Conservation (phyloP, 2,797 vertebrate genomes). For the Onychomys leucogaster region DNA sequence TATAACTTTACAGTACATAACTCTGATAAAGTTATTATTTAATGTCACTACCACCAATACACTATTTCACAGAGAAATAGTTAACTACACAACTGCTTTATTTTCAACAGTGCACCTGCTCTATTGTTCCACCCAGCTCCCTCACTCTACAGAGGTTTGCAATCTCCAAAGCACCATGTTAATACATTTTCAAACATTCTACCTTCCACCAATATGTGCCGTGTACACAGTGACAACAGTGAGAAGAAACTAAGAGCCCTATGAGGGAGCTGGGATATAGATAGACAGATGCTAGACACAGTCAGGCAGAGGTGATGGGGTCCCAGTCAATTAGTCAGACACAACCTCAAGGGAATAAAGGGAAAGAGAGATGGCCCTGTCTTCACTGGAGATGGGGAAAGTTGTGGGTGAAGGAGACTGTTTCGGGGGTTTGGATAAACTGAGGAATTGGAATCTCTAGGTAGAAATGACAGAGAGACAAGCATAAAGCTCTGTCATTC, state of each 20-base stretch:
- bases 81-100: not conserved
- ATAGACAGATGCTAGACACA: not conserved
- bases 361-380: not conserved
- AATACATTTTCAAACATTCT: slow-evolving; percentile 18
- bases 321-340: not conserved
- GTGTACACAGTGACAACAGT: not conserved
- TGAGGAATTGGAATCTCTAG: not conserved
- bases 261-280: not conserved
- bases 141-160: not conserved
- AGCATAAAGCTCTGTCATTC: not conserved
- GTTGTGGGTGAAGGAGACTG: not conserved
- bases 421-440: not conserved
- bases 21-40: slow-evolving; percentile 36
- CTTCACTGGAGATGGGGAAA: not conserved
- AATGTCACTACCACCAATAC: slow-evolving; percentile 7
- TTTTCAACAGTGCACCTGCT: slow-evolving; percentile 19
- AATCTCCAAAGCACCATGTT: slow-evolving; percentile 17
- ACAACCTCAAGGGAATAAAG: not conserved
- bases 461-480: not conserved
- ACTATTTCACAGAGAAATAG: slow-evolving; percentile 41
- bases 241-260: not conserved
- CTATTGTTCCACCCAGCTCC: not conserved
- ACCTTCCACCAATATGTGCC: not conserved
- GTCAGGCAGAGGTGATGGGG: not conserved
- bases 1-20: not conserved